These are phyloP conservation scores for Pycnonotus jocosus DNA, from an alignment of 2,113 vertebrate genomes.

Conservation along the genomic window DNA sequence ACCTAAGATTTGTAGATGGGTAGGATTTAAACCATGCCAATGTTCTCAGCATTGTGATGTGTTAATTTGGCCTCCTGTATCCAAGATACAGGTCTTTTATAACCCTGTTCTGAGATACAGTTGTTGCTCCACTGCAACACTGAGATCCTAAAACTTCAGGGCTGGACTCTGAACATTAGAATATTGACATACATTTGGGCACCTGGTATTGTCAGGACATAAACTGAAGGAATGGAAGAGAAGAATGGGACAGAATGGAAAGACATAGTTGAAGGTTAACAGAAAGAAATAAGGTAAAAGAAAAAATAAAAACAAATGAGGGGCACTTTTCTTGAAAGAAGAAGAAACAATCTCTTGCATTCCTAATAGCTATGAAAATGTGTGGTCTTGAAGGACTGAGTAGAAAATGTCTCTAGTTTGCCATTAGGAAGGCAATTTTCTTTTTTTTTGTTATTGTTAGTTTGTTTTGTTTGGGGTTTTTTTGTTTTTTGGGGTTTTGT, in stretches of 20 bases:
- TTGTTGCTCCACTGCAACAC: background rate
- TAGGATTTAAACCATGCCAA: background rate
- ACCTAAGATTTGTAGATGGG: background rate
- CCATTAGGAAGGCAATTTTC: background rate
- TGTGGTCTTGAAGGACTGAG: background rate
- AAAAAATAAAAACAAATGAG: background rate
- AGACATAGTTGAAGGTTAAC: background rate
- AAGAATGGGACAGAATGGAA: background rate
- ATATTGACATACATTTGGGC: background rate
- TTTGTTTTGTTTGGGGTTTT: background rate
- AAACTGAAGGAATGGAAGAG: background rate
- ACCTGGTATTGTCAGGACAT: background rate
- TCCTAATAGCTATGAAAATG: background rate
- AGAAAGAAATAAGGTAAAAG: background rate
- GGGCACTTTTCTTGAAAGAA: rapidly evolving
- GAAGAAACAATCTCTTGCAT: background rate
- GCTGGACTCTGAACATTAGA: background rate
- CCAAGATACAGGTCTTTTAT: background rate
- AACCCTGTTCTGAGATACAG: background rate
- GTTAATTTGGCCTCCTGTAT: background rate
- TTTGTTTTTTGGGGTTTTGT: background rate
- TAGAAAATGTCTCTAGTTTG: background rate
- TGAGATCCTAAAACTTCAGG: background rate
- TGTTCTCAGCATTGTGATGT: background rate
- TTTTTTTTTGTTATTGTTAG: too few relatives aligned